Evolutionary conservation across 2,888 invertebrate species (phyloP).

Genomic region (Brachypterus glaber): DNA sequence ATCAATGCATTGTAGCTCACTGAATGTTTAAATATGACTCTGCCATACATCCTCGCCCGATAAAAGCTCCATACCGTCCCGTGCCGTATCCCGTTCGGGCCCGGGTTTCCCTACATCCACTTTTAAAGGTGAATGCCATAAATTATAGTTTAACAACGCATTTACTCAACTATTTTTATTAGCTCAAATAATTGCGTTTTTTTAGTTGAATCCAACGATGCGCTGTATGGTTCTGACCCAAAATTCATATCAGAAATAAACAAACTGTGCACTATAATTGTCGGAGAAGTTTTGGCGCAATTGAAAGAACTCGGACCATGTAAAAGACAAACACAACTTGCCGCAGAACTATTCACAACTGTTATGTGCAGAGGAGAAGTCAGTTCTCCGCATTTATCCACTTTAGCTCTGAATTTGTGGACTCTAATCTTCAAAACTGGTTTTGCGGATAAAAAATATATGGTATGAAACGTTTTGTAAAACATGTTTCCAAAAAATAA

Average conservation of each 20-base stretch:
- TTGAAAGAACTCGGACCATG: constrained; percentile 54
- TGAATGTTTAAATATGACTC: too few species aligned
- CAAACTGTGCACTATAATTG: constrained; percentile 62
- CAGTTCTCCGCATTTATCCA: constrained; percentile 49
- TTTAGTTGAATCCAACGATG: constrained; percentile 85
- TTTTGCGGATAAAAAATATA: constrained; percentile 32
- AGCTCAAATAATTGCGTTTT: constrained; percentile 27
- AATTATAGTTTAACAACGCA: too few species aligned
- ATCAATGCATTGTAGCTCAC: too few species aligned
- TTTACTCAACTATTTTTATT: too few species aligned
- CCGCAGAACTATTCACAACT: constrained; percentile 64
- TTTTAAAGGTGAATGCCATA: too few species aligned
- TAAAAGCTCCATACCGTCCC: too few species aligned
- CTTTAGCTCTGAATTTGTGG: constrained; percentile 74
- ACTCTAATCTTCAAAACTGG: constrained; percentile 60
- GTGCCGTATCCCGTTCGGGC: too few species aligned
- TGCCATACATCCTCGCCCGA: too few species aligned
- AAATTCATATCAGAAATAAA: constrained; percentile 77
- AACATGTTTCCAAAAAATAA: too few species aligned
- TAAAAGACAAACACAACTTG: constrained; percentile 60
- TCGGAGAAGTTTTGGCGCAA: constrained; percentile 63
- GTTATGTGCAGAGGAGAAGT: constrained; percentile 59
- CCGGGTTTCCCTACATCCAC: too few species aligned
- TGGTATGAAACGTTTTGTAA: constrained; percentile 29
- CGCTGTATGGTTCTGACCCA: constrained; percentile 79